Conservation (phyloP, 2,888 invertebrate genomes). For the Tethea ocularis region DNA sequence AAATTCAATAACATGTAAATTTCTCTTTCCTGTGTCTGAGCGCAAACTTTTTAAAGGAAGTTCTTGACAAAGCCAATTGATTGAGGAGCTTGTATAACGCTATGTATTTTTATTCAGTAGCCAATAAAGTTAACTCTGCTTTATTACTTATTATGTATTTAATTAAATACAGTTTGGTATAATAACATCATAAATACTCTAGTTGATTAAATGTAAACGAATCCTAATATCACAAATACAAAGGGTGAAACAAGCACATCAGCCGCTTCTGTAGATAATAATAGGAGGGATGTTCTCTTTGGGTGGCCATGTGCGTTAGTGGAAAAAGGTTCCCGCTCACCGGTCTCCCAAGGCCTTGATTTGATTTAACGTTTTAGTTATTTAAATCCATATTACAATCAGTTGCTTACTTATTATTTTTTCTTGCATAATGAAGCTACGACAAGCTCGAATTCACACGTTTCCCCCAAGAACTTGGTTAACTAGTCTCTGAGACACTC, state of each 20-base stretch:
- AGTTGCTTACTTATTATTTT: not conserved
- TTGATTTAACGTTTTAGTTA: no score
- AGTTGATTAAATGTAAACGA: no score
- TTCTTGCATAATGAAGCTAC: not conserved
- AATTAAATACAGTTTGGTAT: not conserved
- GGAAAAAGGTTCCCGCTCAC: no score
- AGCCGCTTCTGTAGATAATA: no score
- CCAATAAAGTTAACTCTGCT: not conserved
- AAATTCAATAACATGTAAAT: conserved; percentile 84
- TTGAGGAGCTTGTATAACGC: conserved; percentile 47
- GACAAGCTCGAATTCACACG: not conserved
- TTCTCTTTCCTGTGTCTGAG: conserved; percentile 63
- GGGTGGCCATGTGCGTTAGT: no score
- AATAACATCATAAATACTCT: not conserved
- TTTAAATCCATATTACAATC: not conserved
- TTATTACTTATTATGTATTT: not conserved
- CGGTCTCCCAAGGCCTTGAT: no score
- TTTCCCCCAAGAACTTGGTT: not conserved
- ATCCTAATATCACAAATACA: no score
- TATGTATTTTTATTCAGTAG: conserved; percentile 8
- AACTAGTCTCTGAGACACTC: conserved; percentile 1
- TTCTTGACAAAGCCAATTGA: conserved; percentile 70
- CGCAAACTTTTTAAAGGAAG: conserved; percentile 71
- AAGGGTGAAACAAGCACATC: no score
- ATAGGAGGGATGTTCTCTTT: no score